Conservation (phyloP, 2,113 vertebrate genomes). For the Phocoena phocoena region DNA sequence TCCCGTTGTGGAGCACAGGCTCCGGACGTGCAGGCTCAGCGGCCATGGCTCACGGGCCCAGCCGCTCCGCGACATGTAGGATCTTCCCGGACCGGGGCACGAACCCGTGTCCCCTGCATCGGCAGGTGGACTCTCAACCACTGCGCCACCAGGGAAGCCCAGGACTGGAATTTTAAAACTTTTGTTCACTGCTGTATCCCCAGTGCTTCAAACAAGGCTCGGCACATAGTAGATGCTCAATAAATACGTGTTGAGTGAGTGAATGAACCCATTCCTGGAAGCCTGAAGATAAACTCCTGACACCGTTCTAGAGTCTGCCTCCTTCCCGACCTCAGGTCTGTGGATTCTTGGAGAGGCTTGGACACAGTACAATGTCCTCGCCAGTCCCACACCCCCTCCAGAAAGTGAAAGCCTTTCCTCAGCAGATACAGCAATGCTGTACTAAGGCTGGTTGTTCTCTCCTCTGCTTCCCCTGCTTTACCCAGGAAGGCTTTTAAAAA, state of each 20-base stretch:
- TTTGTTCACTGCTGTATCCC: no score
- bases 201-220: no score
- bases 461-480: not conserved
- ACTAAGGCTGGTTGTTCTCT: not conserved
- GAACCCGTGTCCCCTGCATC: no score
- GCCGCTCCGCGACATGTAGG: no score
- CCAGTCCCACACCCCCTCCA: not conserved
- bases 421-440: not conserved
- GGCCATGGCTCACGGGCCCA: no score
- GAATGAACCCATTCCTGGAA: not conserved
- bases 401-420: not conserved
- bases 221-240: no score
- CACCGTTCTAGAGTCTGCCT: not conserved
- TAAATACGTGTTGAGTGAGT: not conserved
- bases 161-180: no score
- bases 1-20: no score
- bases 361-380: not conserved
- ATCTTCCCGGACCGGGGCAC: no score
- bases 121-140: no score
- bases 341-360: not conserved
- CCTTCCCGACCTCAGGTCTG: not conserved
- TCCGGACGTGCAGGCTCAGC: no score
- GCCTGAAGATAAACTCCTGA: not conserved
- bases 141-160: no score
- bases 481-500: not conserved